These are phyloP conservation scores for Rostratula benghalensis DNA, from an alignment of 2,113 vertebrate species.

Conservation along the genomic window DNA sequence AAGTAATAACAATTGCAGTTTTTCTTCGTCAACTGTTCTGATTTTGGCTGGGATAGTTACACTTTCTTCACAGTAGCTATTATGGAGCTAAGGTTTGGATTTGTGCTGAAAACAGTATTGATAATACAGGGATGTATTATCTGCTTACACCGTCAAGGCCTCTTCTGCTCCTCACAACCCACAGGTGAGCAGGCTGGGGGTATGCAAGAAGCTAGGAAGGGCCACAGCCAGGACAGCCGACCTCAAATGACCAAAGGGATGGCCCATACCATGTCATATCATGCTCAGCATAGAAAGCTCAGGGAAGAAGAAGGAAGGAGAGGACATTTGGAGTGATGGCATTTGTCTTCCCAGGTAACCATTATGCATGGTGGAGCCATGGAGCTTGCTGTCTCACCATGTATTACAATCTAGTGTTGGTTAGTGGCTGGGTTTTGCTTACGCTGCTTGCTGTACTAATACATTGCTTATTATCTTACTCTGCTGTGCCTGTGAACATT, in stretches of 20 bases:
- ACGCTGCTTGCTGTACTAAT: neutral
- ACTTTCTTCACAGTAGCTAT: neutral
- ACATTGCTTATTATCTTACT: neutral
- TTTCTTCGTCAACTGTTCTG: neutral
- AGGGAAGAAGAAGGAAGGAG: neutral
- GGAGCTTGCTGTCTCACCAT: neutral
- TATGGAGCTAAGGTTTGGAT: neutral
- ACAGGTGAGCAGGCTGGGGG: neutral
- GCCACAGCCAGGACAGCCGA: neutral
- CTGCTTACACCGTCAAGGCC: neutral
- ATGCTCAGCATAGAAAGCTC: neutral
- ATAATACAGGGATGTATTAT: neutral
- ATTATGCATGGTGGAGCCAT: neutral
- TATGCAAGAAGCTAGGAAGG: neutral
- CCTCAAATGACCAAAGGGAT: neutral
- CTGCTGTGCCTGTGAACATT: neutral
- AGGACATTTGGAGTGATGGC: neutral
- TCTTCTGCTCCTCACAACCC: neutral
- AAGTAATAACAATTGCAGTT: neutral
- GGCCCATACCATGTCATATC: neutral
- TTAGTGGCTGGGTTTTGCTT: neutral
- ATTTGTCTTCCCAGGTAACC: neutral
- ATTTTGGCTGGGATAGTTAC: neutral
- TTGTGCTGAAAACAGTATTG: neutral
- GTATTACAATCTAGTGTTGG: neutral